Evolutionary conservation across 2,113 vertebrate genomes (phyloP).

Genomic region (Poeciliopsis turrubarensis): DNA sequence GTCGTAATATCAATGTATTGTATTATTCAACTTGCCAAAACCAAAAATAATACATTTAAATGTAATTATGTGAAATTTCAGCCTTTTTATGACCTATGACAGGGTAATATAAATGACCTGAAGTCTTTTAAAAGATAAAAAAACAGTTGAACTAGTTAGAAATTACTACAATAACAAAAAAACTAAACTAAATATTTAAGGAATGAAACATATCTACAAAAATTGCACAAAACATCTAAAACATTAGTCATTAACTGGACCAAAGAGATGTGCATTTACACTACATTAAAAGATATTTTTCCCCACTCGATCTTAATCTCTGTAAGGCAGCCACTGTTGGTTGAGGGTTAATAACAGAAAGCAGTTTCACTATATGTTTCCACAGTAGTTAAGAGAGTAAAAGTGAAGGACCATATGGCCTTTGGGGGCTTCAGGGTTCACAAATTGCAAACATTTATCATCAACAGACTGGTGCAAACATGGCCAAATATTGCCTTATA

Average conservation of each 20-base stretch:
- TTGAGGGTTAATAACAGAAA: background rate
- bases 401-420: background rate
- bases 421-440: background rate
- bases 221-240: background rate
- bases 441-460: slow-evolving; percentile 24
- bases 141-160: background rate
- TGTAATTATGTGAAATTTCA: background rate
- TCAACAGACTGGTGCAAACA: slow-evolving; percentile 2
- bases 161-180: no score
- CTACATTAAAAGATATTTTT: background rate
- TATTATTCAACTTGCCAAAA: no score
- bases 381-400: background rate
- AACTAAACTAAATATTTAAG: background rate
- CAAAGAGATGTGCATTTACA: background rate
- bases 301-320: background rate
- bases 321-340: background rate
- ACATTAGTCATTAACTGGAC: background rate
- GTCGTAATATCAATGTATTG: no score
- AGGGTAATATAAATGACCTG: no score
- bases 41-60: no score
- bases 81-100: background rate
- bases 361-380: background rate
- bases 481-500: background rate
- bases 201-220: background rate
- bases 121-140: background rate